Evolutionary conservation across 2,888 invertebrate species (phyloP).

Genomic region (Spicauda simplicius): DNA sequence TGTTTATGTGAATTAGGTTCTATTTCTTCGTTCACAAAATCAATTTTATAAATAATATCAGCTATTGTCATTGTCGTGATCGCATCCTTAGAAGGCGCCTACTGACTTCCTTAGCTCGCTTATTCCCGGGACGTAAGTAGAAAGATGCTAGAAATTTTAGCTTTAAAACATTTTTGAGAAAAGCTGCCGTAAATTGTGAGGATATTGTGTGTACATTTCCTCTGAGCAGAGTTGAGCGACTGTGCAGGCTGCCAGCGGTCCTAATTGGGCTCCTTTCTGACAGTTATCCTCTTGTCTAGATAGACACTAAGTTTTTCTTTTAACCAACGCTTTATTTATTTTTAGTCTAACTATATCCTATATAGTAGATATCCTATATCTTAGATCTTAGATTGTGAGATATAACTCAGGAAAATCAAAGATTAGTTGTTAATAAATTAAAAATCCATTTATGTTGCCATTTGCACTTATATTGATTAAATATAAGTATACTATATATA

Average conservation of each 20-base stretch:
- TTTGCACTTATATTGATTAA: no score
- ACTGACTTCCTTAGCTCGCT: conserved; percentile 12
- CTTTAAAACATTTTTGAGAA: conserved; percentile 34
- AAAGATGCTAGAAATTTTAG: conserved; percentile 28
- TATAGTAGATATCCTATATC: no score
- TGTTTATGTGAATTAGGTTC: no score
- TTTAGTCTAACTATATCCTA: background rate
- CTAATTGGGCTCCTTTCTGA: conserved; percentile 32
- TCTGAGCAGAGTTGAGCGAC: conserved; percentile 6
- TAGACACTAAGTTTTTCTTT: conserved; percentile 20
- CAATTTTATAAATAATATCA: background rate
- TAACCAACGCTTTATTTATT: conserved; percentile 9
- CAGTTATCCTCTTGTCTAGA: conserved; percentile 30
- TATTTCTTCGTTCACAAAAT: no score
- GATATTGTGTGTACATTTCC: conserved; percentile 34
- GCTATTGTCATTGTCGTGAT: background rate
- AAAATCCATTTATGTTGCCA: no score
- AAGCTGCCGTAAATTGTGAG: conserved; percentile 34
- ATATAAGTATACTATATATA: no score
- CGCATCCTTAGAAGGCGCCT: conserved; percentile 8
- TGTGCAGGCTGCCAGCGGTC: conserved; percentile 10
- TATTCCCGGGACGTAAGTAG: conserved; percentile 19
- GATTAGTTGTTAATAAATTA: no score
- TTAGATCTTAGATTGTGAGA: no score
- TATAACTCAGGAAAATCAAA: no score